Conservation (phyloP, 1,140 invertebrate genomes). For the Pomacea maculata region DNA sequence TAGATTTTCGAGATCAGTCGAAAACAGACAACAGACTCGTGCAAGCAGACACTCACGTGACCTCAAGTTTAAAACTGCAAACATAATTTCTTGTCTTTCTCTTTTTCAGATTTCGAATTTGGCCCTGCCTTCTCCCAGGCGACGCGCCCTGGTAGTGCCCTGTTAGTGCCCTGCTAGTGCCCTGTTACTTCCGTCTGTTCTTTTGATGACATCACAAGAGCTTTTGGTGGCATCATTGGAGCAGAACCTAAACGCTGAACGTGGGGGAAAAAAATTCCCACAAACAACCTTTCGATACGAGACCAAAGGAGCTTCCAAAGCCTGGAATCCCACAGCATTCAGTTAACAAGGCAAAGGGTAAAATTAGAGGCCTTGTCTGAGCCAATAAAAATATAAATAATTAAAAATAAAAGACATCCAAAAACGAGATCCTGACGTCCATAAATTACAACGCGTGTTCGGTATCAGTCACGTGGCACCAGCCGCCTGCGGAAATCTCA, state of each 20-base stretch:
- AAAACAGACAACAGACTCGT: not conserved
- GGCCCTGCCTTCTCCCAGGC: conserved; percentile 8
- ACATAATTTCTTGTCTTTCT: not conserved
- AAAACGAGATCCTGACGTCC: too few species aligned
- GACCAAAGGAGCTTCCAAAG: not conserved
- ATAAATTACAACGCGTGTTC: too few species aligned
- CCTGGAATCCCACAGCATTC: not conserved
- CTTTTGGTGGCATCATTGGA: conserved; percentile 13
- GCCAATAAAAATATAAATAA: not conserved
- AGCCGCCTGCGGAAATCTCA: too few species aligned
- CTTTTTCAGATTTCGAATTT: conserved; percentile 22
- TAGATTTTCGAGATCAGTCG: not conserved
- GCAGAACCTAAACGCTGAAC: not conserved
- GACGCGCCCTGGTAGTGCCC: not conserved
- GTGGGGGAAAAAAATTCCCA: not conserved
- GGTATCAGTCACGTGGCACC: too few species aligned
- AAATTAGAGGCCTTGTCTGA: not conserved
- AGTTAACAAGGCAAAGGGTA: not conserved
- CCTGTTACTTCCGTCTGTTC: not conserved
- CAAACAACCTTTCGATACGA: not conserved
- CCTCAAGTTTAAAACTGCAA: not conserved
- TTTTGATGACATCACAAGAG: conserved; percentile 22
- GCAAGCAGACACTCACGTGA: not conserved
- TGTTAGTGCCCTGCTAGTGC: not conserved
- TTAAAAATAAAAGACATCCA: not conserved